A percentile compares a stretch with the other conserved stretches of the same genome.
Evolutionary conservation across 2,113 vertebrate species (phyloP).

Genomic region (Brachionichthys hirsutus): DNA sequence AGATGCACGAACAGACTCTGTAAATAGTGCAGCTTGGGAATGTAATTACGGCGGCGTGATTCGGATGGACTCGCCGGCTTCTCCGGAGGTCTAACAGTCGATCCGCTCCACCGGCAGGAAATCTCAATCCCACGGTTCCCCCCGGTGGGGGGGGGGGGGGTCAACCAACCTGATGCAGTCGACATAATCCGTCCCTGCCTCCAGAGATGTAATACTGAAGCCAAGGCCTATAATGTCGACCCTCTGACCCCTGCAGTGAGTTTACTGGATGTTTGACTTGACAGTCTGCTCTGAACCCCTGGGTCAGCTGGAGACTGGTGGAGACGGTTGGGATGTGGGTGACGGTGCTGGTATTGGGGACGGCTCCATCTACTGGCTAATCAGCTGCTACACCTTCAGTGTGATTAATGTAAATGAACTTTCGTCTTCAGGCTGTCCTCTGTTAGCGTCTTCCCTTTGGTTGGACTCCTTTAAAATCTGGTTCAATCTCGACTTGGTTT

Average conservation of each 20-base stretch:
- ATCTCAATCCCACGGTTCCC: not conserved
- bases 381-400: constrained; percentile 54
- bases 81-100: constrained; percentile 51
- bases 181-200: not conserved
- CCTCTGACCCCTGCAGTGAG: too few relatives aligned
- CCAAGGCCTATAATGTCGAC: too few relatives aligned
- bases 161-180: not conserved
- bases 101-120: not conserved
- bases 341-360: constrained; percentile 42
- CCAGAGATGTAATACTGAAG: not conserved
- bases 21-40: constrained; percentile 72
- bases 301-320: constrained; percentile 20
- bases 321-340: constrained; percentile 2
- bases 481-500: too few relatives aligned
- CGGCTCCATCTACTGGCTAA: constrained; percentile 81
- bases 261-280: constrained; percentile 35
- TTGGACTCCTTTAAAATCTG: constrained; percentile 27
- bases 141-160: not conserved
- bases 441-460: not conserved
- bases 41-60: constrained; percentile 74
- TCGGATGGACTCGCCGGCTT: constrained; percentile 44
- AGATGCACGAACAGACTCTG: constrained; percentile 47
- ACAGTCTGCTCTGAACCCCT: constrained; percentile 30
- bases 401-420: constrained; percentile 55
- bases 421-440: constrained; percentile 20